These are phyloP conservation scores for Drosophila meridiana DNA, from an alignment of 2,888 invertebrate species.

Conservation along the genomic window DNA sequence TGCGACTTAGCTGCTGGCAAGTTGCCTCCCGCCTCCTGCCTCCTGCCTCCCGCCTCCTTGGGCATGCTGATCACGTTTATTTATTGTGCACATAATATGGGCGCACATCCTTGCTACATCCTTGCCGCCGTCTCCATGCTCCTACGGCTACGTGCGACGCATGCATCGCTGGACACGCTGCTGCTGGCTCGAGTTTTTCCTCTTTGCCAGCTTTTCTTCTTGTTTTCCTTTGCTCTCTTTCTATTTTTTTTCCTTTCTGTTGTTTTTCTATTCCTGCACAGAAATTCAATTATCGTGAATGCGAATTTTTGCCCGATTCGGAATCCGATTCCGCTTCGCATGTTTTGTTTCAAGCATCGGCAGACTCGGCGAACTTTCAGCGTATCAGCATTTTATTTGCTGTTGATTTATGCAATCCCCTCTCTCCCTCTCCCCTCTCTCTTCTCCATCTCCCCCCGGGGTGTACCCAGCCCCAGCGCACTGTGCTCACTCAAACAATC, in stretches of 20 bases:
- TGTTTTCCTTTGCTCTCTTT: conserved; percentile 14
- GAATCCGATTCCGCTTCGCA: conserved; percentile 78
- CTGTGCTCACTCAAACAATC: conserved; percentile 69
- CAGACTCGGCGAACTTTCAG: conserved; percentile 78
- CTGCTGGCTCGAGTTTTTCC: conserved; percentile 35
- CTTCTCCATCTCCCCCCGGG: neutral
- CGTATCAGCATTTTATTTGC: conserved; percentile 82
- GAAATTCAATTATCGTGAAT: conserved; percentile 80
- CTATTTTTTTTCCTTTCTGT: conserved; percentile 16
- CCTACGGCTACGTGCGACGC: conserved; percentile 76
- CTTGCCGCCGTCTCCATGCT: conserved; percentile 42
- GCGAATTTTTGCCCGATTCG: conserved; percentile 72
- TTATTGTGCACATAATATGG: conserved; percentile 85
- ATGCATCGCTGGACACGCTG: conserved; percentile 79
- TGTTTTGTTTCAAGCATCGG: conserved; percentile 77
- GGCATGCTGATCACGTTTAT: conserved; percentile 84
- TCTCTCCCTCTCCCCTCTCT: neutral
- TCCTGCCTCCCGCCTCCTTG: conserved; percentile 44
- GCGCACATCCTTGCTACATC: conserved; percentile 60
- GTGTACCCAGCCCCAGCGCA: neutral
- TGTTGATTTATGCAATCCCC: conserved; percentile 76
- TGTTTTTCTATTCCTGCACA: conserved; percentile 63
- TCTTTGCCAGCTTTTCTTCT: neutral
- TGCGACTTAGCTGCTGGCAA: conserved; percentile 53
- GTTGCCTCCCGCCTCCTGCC: conserved; percentile 17